Base-by-base conservation (phyloP, 1,140 invertebrate species). In the Temnothorax longispinosus region DNA sequence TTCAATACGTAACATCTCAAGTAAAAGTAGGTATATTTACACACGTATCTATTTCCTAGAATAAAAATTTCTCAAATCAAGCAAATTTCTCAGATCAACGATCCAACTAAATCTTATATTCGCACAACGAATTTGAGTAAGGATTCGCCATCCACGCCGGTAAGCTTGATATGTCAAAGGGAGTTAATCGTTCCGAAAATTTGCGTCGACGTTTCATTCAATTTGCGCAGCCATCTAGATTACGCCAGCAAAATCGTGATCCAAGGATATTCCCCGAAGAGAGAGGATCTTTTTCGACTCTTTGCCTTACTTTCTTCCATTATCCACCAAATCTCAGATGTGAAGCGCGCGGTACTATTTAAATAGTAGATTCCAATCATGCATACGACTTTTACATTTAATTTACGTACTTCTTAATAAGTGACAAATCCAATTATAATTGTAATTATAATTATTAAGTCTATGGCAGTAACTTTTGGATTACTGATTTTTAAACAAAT, bases 181-280 rank as follows among this genome's bases (percentile, higher is more conserved):
- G 38, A 71, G 50, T 71, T 81, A 81, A 81, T 81, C 78, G 50
- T 21, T 71, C 21, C 21, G 50, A 81, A 81, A 81, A 81, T 81
- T 71, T 71, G 78, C 50, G 78, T 71, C 35, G 3, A 5, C 64
- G 15, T 71, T 58, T 56, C 50, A 71, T 81, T 71, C 52, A 71
- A 81, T 81, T 71, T 81, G 77, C 65, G 50, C 78, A 44, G 10
- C 47, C 77, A 32, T 71, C 78, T 44, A 81, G 44, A 80, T 78
- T 52, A 21, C 13, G 7, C n/a, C 32, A 32, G 18, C 5, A 69
- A 80, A 80, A 2, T 69, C 47, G 2, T 71, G 35, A 81, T 71
- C 13, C 3, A n/a, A 15, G 21, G 8, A 80, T 27, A 80, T 67
- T 54, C 38, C 3, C 15, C 21, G 27, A 77, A 78, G 58, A 10